These are phyloP conservation scores for Sciaenops ocellatus DNA, from an alignment of 2,797 vertebrate genomes.

Conservation along the genomic window DNA sequence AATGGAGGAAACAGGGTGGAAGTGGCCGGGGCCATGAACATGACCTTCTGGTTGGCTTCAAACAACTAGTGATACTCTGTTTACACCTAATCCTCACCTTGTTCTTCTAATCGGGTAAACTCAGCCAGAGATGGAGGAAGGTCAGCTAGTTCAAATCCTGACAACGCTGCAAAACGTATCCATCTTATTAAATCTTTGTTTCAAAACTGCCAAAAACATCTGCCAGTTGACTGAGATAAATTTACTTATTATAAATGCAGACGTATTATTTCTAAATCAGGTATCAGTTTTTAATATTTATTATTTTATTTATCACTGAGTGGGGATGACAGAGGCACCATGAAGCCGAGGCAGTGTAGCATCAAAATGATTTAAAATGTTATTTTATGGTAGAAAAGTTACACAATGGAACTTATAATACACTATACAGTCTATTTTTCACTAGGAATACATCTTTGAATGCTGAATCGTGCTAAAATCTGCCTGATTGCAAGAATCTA, in stretches of 20 bases:
- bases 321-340: no score
- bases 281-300: neutral
- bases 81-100: constrained; percentile 73
- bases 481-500: neutral
- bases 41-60: constrained; percentile 78
- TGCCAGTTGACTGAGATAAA: neutral
- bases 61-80: constrained; percentile 68
- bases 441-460: neutral
- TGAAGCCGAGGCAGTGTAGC: no score
- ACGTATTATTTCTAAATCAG: neutral
- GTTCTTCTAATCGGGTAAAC: constrained; percentile 47
- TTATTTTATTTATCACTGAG: no score
- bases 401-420: no score
- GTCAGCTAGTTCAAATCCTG: constrained; percentile 55
- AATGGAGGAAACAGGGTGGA: constrained; percentile 81
- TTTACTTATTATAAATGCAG: neutral
- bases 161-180: constrained; percentile 16
- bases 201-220: constrained; percentile 15
- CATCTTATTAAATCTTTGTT: constrained; percentile 6
- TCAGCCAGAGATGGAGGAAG: constrained; percentile 39
- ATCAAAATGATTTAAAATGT: no score
- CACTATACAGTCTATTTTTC: neutral
- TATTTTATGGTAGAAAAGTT: no score
- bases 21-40: constrained; percentile 75
- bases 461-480: neutral